Conservation (phyloP, 2,113 vertebrate species). For the Tachuris rubrigastra region DNA sequence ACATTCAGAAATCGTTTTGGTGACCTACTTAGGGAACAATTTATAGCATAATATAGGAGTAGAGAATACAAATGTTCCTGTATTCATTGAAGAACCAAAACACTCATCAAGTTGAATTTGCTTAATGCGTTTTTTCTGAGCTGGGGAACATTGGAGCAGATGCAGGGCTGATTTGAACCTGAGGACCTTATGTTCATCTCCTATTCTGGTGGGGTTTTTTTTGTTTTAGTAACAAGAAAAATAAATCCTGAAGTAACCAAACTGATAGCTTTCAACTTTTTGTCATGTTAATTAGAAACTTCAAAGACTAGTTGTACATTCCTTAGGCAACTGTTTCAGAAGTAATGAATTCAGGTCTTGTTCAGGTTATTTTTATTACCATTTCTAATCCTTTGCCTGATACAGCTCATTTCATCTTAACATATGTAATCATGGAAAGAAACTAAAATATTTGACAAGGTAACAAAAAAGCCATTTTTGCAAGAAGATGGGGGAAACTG, state of each 20-base stretch:
- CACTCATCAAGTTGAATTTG: conserved; percentile 27
- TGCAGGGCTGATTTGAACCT: conserved; percentile 37
- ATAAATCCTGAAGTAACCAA: conserved; percentile 23
- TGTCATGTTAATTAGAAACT: conserved; percentile 40
- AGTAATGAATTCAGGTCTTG: conserved; percentile 14
- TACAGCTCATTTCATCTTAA: conserved; percentile 23
- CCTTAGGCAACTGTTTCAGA: conserved; percentile 17
- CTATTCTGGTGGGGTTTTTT: background rate
- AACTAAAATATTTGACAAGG: conserved; percentile 6
- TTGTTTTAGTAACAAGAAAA: conserved; percentile 32
- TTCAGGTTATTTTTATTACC: conserved; percentile 48
- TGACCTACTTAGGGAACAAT: conserved; percentile 60
- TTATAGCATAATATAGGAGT: conserved; percentile 48
- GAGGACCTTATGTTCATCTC: conserved; percentile 23
- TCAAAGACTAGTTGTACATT: conserved; percentile 39
- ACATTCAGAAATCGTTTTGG: conserved; percentile 1
- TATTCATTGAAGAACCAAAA: conserved; percentile 56
- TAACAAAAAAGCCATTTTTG: background rate
- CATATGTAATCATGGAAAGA: background rate
- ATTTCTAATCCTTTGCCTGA: background rate
- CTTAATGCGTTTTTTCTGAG: conserved; percentile 1
- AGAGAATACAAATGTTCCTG: conserved; percentile 9
- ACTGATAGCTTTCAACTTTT: conserved; percentile 38
- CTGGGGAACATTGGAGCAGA: background rate
- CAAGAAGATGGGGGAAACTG: background rate